Evolutionary conservation across 2,797 vertebrate species (phyloP).

Genomic region (Channa striata): DNA sequence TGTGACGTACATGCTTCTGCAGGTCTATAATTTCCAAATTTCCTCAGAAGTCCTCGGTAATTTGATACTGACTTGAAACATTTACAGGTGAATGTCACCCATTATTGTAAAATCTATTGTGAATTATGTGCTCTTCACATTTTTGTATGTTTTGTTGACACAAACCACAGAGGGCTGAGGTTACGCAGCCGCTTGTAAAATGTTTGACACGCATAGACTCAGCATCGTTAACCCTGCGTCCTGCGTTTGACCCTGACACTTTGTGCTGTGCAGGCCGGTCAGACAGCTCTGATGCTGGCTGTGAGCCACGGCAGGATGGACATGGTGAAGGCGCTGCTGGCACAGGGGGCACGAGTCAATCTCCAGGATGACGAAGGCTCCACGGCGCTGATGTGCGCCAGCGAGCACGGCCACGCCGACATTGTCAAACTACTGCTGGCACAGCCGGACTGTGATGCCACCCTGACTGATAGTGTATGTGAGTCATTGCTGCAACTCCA

Average conservation of each 20-base stretch:
- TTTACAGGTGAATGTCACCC: not conserved
- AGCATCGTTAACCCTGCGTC: not conserved
- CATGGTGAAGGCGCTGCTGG: constrained; percentile 94
- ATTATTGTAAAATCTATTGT: not conserved
- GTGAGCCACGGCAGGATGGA: constrained; percentile 95
- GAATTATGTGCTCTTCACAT: too few relatives aligned
- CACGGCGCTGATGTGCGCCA: constrained; percentile 97
- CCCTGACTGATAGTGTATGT: constrained; percentile 91
- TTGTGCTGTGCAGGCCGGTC: constrained; percentile 87
- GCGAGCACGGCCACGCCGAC: constrained; percentile 94
- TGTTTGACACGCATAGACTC: not conserved
- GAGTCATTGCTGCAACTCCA: constrained; percentile 57
- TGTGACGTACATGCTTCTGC: too few relatives aligned
- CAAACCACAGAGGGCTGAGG: not conserved
- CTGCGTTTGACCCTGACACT: not conserved
- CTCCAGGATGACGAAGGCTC: constrained; percentile 97
- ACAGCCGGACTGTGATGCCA: constrained; percentile 90
- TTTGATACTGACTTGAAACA: not conserved
- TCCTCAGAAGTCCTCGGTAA: too few relatives aligned
- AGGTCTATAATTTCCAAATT: too few relatives aligned
- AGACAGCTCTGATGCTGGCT: constrained; percentile 97
- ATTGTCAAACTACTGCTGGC: constrained; percentile 93
- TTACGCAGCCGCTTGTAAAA: not conserved
- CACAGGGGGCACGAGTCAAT: constrained; percentile 92
- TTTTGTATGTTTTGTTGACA: not conserved